These are phyloP conservation scores for Leptodirus hochenwartii DNA, from an alignment of 2,888 invertebrate genomes.

Conservation along the genomic window DNA sequence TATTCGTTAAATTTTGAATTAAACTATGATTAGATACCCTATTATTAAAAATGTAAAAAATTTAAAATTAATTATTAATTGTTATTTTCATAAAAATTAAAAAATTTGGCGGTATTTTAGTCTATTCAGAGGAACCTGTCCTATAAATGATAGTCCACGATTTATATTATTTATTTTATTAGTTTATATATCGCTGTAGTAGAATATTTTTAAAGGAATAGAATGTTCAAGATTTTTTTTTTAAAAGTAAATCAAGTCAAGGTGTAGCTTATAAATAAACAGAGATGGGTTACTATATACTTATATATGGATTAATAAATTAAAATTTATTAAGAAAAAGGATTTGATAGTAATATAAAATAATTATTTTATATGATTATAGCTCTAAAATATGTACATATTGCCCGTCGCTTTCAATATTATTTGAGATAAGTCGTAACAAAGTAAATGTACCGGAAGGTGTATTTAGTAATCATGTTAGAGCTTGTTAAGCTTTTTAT, in stretches of 20 bases:
- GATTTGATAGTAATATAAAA: constrained; percentile 48
- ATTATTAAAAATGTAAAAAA: constrained; percentile 34
- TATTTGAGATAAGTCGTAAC: constrained; percentile 64
- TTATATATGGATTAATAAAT: constrained; percentile 27
- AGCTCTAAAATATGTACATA: constrained; percentile 55
- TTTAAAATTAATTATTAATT: constrained; percentile 35
- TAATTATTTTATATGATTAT: constrained; percentile 36
- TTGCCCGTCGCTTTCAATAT: constrained; percentile 60
- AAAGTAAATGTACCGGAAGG: constrained; percentile 62
- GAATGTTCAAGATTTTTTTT: constrained; percentile 30
- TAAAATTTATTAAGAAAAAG: constrained; percentile 32
- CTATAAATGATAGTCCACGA: constrained; percentile 48
- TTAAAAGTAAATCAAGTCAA: constrained; percentile 45
- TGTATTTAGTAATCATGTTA: constrained; percentile 48
- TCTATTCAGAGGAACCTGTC: constrained; percentile 52
- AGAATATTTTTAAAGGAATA: constrained; percentile 28
- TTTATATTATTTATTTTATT: constrained; percentile 31
- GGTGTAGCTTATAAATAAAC: constrained; percentile 48
- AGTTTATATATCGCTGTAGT: constrained; percentile 27
- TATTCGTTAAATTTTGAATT: constrained; percentile 26
- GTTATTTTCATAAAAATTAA: constrained; percentile 44
- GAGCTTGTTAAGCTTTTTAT: constrained; percentile 45
- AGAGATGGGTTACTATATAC: constrained; percentile 49
- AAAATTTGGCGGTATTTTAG: constrained; percentile 52
- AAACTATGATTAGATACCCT: constrained; percentile 55